Evolutionary conservation across 2,797 vertebrate species (phyloP).

Genomic region (Anguilla obscura): DNA sequence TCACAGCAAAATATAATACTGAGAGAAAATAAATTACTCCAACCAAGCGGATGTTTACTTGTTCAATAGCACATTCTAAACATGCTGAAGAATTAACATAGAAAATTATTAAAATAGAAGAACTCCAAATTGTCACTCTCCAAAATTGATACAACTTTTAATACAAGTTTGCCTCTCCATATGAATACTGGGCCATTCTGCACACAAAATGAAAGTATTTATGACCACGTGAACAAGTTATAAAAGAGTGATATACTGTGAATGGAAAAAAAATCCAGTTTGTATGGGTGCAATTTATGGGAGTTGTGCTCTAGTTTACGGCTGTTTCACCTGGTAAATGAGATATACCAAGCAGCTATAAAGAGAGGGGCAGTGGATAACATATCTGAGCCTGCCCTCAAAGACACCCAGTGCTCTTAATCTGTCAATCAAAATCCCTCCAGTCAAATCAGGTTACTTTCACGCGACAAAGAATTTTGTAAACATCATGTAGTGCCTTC

Average conservation of each 20-base stretch:
- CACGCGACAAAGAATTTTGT: slow-evolving; percentile 44
- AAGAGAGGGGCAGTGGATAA: slow-evolving; percentile 39
- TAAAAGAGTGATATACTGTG: slow-evolving; percentile 43
- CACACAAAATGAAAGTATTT: slow-evolving; percentile 41
- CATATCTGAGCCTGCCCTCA: slow-evolving; percentile 37
- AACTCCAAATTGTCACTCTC: background rate
- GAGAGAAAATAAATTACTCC: slow-evolving; percentile 4
- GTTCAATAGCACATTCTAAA: slow-evolving; percentile 15
- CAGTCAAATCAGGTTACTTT: background rate
- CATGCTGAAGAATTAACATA: background rate
- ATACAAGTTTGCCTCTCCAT: background rate
- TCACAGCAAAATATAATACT: slow-evolving; percentile 16
- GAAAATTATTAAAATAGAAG: slow-evolving; percentile 3
- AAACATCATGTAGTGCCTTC: slow-evolving; percentile 55
- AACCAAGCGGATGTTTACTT: slow-evolving; percentile 23
- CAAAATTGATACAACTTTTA: background rate
- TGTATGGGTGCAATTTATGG: slow-evolving; percentile 38
- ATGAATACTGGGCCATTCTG: slow-evolving; percentile 27
- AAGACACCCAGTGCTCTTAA: slow-evolving; percentile 69
- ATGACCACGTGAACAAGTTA: slow-evolving; percentile 22
- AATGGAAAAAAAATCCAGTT: slow-evolving; percentile 55
- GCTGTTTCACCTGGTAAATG: slow-evolving; percentile 47
- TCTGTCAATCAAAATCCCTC: slow-evolving; percentile 71
- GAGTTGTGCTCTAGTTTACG: slow-evolving; percentile 44
- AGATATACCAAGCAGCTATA: slow-evolving; percentile 48